phyloP scores from a whole-genome alignment of 1,140 invertebrate species.

The Stegodyphus dumicola region DNA sequence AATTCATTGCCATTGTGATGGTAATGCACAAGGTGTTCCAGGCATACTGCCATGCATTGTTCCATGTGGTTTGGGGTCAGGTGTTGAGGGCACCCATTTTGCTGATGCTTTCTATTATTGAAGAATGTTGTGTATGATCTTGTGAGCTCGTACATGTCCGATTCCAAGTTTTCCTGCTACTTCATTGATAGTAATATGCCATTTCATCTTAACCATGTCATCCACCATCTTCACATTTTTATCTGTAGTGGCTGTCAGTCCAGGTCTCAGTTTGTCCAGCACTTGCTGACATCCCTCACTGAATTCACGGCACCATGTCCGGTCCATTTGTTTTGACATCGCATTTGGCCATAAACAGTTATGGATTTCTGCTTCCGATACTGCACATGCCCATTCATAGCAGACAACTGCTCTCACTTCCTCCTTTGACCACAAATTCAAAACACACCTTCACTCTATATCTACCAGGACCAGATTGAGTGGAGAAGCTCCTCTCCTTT shows the following conservation, averaged over 20 bases:
- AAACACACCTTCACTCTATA: too few species aligned
- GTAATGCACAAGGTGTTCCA: neutral
- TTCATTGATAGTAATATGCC: slow-evolving; percentile 1
- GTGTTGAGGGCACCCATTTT: slow-evolving; percentile 8
- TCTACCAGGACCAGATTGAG: too few species aligned
- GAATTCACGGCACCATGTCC: too few species aligned
- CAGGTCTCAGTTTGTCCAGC: slow-evolving; percentile 65
- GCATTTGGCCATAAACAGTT: neutral
- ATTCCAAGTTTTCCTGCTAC: neutral
- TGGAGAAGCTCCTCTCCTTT: too few species aligned
- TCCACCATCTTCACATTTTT: slow-evolving; percentile 21
- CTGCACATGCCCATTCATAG: neutral
- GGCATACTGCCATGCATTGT: slow-evolving; percentile 11
- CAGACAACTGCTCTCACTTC: too few species aligned
- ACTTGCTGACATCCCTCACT: too few species aligned
- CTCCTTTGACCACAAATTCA: too few species aligned
- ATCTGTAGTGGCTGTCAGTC: neutral
- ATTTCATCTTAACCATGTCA: slow-evolving; percentile 9
- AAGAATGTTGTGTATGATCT: slow-evolving; percentile 19
- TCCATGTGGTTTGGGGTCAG: too few species aligned
- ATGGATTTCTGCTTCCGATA: neutral
- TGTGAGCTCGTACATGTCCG: neutral
- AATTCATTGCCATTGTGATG: neutral
- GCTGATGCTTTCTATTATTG: slow-evolving; percentile 5
- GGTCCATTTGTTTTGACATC: slow-evolving; percentile 62